Evolutionary conservation across 2,113 vertebrate genomes (phyloP).

Genomic region (Rhabdomys dilectus): DNA sequence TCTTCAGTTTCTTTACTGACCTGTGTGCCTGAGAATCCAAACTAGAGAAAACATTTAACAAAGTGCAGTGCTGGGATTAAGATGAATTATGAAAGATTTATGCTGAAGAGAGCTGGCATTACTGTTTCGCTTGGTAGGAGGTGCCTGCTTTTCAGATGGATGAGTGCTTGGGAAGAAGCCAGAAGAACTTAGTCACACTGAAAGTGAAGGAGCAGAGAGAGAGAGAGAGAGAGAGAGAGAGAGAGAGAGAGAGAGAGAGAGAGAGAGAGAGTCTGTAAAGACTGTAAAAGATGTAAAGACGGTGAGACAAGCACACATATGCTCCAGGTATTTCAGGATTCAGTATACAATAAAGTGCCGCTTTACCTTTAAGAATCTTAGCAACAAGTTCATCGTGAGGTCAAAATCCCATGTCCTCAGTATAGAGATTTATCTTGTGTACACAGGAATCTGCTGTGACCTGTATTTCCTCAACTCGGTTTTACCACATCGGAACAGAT

Average conservation of each 20-base stretch:
- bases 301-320: too few species aligned
- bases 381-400: neutral
- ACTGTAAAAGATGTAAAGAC: too few species aligned
- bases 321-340: neutral
- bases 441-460: neutral
- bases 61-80: neutral
- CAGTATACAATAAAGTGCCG: neutral
- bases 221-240: too few species aligned
- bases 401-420: neutral
- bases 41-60: neutral
- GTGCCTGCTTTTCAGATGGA: neutral
- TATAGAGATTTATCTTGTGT: neutral
- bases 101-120: neutral
- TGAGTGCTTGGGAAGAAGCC: neutral
- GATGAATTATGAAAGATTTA: neutral
- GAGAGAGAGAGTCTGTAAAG: too few species aligned
- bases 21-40: neutral
- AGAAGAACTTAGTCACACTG: neutral
- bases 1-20: constrained; percentile 23
- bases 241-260: too few species aligned
- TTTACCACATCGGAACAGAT: neutral
- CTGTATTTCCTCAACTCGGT: neutral
- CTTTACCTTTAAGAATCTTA: constrained; percentile 8
- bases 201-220: neutral
- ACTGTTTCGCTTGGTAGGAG: neutral